A percentile compares a stretch with the other conserved stretches of the same genome.
Conservation (phyloP, 2,888 invertebrate genomes). For the Pseudeuparius sepicola region DNA sequence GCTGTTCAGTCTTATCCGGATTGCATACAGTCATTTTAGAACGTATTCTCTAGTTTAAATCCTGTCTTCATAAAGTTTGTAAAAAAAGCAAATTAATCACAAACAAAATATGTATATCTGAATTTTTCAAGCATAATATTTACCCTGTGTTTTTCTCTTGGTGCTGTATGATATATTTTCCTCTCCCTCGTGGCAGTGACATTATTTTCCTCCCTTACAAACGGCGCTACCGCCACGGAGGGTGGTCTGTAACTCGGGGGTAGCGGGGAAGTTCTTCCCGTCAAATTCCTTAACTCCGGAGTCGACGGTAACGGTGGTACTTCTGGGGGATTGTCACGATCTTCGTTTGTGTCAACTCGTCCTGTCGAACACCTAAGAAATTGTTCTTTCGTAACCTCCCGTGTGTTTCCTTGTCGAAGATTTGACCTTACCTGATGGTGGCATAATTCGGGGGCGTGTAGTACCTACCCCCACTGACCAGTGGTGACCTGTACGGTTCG, state of each 20-base stretch:
- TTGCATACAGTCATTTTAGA: slow-evolving; percentile 1
- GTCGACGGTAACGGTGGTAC: slow-evolving; percentile 36
- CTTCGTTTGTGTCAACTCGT: slow-evolving; percentile 23
- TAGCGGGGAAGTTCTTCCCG: slow-evolving; percentile 24
- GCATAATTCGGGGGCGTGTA: slow-evolving; percentile 45
- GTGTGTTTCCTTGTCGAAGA: too few relatives aligned
- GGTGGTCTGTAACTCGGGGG: not conserved
- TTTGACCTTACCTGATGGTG: slow-evolving; percentile 35
- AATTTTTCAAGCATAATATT: slow-evolving; percentile 19
- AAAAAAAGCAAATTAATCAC: slow-evolving; percentile 2
- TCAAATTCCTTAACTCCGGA: too few relatives aligned
- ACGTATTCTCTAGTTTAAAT: not conserved
- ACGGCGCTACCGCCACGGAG: not conserved
- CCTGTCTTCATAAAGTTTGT: not conserved
- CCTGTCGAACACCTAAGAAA: slow-evolving; percentile 22
- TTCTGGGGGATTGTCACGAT: slow-evolving; percentile 31
- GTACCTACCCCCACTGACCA: slow-evolving; percentile 42
- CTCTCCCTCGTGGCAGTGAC: slow-evolving; percentile 40
- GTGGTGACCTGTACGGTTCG: slow-evolving; percentile 46
- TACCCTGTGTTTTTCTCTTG: slow-evolving; percentile 50
- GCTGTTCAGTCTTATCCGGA: too few relatives aligned
- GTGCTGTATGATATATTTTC: slow-evolving; percentile 49
- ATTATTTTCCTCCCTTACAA: too few relatives aligned
- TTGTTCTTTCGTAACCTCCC: slow-evolving; percentile 1
- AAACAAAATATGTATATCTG: not conserved